phyloP scores from a whole-genome alignment of 2,797 vertebrate genomes.

The Danio jaintianensis region DNA sequence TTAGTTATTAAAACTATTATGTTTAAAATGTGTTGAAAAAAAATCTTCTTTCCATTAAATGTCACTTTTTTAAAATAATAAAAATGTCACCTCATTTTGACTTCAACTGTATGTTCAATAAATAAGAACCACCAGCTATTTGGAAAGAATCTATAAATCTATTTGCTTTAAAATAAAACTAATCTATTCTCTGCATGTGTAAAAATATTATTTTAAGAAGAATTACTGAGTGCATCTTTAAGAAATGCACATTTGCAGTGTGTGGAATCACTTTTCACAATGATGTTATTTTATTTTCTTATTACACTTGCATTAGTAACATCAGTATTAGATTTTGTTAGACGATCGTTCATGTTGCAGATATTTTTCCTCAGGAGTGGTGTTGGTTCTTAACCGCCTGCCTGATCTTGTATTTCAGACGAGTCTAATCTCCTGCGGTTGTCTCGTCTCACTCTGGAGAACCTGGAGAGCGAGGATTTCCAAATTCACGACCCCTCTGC shows the following conservation, averaged over 20 bases:
- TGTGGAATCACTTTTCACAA: neutral
- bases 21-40: too few relatives aligned
- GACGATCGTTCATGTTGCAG: neutral
- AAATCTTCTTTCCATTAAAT: too few relatives aligned
- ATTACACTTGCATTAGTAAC: neutral
- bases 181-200: neutral
- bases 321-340: neutral
- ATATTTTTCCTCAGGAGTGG: constrained; percentile 20
- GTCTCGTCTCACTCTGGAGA: constrained; percentile 80
- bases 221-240: neutral
- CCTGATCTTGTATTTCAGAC: constrained; percentile 67
- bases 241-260: neutral
- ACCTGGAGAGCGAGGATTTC: constrained; percentile 79
- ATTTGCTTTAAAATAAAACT: too few relatives aligned
- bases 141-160: too few relatives aligned
- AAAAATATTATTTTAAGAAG: neutral
- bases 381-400: neutral
- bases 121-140: too few relatives aligned
- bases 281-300: neutral
- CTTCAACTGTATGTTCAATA: too few relatives aligned
- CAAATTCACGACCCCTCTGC: constrained; percentile 75
- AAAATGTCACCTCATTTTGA: too few relatives aligned
- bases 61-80: too few relatives aligned
- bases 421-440: constrained; percentile 75
- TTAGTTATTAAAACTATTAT: too few relatives aligned